Evolutionary conservation across 2,113 vertebrate genomes (phyloP).

Genomic region (Brachyhypopomus gauderio): DNA sequence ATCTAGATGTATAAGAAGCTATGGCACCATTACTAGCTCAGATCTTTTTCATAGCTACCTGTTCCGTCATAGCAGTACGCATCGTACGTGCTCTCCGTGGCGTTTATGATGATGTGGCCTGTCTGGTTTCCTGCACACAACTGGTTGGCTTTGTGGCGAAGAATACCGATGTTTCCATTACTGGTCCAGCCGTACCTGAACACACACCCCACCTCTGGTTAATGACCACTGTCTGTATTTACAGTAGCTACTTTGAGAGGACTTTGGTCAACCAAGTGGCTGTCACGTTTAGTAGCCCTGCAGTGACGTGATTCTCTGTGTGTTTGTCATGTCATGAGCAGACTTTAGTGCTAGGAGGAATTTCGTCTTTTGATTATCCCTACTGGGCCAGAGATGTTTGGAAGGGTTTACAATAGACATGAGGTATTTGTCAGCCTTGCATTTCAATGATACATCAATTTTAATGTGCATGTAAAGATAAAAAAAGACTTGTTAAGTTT

Average conservation of each 20-base stretch:
- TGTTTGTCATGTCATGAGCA: not conserved
- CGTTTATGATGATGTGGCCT: constrained; percentile 70
- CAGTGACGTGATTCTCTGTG: not conserved
- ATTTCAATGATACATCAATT: too few species aligned
- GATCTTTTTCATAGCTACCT: constrained; percentile 69
- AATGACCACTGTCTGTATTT: not conserved
- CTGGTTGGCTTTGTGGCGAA: constrained; percentile 72
- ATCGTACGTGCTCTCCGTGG: constrained; percentile 66
- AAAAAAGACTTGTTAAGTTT: too few species aligned
- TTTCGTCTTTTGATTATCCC: too few species aligned
- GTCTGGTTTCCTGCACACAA: constrained; percentile 80
- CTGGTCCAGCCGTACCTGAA: constrained; percentile 83
- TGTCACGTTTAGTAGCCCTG: not conserved
- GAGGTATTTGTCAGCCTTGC: too few species aligned
- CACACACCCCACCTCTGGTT: not conserved
- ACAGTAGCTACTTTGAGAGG: not conserved
- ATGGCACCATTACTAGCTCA: not conserved
- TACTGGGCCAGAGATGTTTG: too few species aligned
- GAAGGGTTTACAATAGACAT: too few species aligned
- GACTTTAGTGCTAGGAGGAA: too few species aligned
- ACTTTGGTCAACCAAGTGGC: too few species aligned
- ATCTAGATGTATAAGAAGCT: not conserved
- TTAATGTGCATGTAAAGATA: not conserved
- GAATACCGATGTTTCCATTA: constrained; percentile 70
- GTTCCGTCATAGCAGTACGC: constrained; percentile 81